phyloP scores from a whole-genome alignment of 2,797 vertebrate genomes.

The Dicrostonyx torquatus region DNA sequence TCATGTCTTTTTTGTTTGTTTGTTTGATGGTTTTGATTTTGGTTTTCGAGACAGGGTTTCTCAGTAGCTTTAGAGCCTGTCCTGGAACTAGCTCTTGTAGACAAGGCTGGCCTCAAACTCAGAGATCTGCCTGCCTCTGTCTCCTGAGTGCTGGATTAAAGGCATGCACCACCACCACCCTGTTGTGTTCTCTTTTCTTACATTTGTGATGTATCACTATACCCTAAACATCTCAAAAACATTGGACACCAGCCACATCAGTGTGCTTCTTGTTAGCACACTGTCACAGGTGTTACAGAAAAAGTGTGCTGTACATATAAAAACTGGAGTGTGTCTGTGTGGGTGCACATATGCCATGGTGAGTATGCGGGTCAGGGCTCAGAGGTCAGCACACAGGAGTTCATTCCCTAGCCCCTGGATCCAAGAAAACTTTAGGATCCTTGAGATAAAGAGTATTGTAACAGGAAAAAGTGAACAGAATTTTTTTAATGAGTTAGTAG shows the following conservation, averaged over 20 bases:
- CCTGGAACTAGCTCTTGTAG: too few species aligned
- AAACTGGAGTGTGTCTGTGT: neutral
- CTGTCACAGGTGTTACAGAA: neutral
- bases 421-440: neutral
- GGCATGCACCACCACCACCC: too few species aligned
- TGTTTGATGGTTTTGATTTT: too few species aligned
- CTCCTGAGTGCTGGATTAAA: too few species aligned
- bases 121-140: too few species aligned
- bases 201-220: neutral
- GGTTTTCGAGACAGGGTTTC: too few species aligned
- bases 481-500: neutral
- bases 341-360: neutral
- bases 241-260: too few species aligned
- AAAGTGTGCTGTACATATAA: neutral
- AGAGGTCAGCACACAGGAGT: neutral
- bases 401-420: neutral
- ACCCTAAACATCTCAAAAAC: neutral
- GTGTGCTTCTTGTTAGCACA: neutral
- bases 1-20: too few species aligned
- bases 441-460: neutral
- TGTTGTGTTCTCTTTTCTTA: neutral
- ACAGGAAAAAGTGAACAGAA: neutral
- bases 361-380: fast-evolving
- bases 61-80: too few species aligned
- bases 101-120: too few species aligned